phyloP scores from a whole-genome alignment of 2,888 invertebrate species.

The Scaeva pyrastri region DNA sequence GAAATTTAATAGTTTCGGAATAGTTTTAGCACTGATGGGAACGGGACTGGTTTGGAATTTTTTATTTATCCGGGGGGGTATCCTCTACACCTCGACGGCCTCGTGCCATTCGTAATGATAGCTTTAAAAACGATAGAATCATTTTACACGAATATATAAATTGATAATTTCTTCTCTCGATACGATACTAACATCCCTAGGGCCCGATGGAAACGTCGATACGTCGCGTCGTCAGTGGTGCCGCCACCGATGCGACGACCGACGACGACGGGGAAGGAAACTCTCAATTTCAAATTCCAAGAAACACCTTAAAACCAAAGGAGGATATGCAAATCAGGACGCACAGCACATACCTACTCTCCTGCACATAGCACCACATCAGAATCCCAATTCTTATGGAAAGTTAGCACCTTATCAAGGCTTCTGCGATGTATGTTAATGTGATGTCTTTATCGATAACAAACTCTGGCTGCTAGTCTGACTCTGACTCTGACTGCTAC shows the following conservation, averaged over 20 bases:
- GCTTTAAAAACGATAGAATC: constrained; percentile 28
- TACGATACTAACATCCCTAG: not conserved
- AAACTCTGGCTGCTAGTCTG: not conserved
- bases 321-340: constrained; percentile 53
- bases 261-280: not conserved
- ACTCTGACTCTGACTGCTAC: constrained; percentile 3
- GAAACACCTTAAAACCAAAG: constrained; percentile 2
- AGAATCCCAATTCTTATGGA: constrained; percentile 39
- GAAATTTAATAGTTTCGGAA: constrained; percentile 75
- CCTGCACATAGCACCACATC: not conserved
- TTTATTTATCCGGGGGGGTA: constrained; percentile 57
- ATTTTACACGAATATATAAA: constrained; percentile 66
- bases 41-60: constrained; percentile 40
- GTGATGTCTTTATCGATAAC: constrained; percentile 57
- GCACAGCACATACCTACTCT: not conserved
- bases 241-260: too few relatives aligned
- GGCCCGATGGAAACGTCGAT: not conserved
- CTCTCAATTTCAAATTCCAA: too few relatives aligned
- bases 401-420: constrained; percentile 61
- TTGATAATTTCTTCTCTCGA: constrained; percentile 45
- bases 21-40: constrained; percentile 60
- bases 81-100: too few relatives aligned
- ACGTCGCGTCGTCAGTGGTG: not conserved
- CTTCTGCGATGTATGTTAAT: constrained; percentile 60
- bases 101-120: not conserved